phyloP scores from a whole-genome alignment of 2,888 invertebrate genomes.

The Diloba caeruleocephala region DNA sequence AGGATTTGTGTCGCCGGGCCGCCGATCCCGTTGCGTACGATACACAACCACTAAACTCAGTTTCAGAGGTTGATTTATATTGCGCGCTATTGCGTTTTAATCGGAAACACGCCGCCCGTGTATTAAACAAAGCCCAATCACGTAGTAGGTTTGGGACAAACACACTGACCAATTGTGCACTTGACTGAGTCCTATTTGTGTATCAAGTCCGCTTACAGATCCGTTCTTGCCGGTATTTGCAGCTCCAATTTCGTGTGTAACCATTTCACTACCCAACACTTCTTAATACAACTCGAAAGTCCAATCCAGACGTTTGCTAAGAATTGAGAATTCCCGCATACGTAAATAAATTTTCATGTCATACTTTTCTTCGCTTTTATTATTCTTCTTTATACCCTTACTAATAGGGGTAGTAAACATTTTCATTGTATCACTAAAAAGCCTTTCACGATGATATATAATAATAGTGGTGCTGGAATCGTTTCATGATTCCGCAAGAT shows the following conservation, averaged over 20 bases:
- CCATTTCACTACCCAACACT: constrained; percentile 6
- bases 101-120: constrained; percentile 25
- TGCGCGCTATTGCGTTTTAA: constrained; percentile 22
- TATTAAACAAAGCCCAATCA: constrained; percentile 33
- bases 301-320: not conserved
- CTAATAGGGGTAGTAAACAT: constrained; percentile 42
- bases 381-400: constrained; percentile 29
- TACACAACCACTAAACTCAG: too few relatives aligned
- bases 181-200: constrained; percentile 45
- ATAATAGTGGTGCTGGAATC: constrained; percentile 30
- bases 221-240: constrained; percentile 36
- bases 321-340: constrained; percentile 2
- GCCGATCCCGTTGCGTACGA: too few relatives aligned
- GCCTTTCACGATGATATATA: constrained; percentile 39
- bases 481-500: constrained; percentile 35
- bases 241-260: constrained; percentile 28
- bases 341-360: constrained; percentile 15
- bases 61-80: constrained; percentile 2
- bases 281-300: constrained; percentile 1
- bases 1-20: too few relatives aligned
- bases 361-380: constrained; percentile 31
- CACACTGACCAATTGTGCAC: constrained; percentile 43
- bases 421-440: constrained; percentile 47
- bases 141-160: constrained; percentile 23
- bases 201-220: constrained; percentile 25